Conservation (phyloP, 1,140 invertebrate genomes). For the Drosophila erecta region DNA sequence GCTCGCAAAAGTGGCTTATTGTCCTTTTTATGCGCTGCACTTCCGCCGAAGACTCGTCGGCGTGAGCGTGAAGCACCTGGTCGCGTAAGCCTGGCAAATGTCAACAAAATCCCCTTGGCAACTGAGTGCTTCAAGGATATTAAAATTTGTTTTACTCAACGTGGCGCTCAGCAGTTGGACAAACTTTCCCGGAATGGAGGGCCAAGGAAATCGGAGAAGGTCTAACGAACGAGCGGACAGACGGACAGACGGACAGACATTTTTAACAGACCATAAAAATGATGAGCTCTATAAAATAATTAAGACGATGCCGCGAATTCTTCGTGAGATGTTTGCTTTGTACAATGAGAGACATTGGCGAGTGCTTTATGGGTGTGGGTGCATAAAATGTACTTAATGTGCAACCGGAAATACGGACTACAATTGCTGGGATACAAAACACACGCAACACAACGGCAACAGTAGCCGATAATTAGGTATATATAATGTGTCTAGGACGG, state of each 20-base stretch:
- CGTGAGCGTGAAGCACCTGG: slow-evolving; percentile 17
- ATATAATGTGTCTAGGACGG: slow-evolving; percentile 17
- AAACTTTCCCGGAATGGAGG: slow-evolving; percentile 7
- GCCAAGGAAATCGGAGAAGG: neutral
- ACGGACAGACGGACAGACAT: neutral
- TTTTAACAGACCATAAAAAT: slow-evolving; percentile 48
- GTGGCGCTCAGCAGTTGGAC: slow-evolving; percentile 6
- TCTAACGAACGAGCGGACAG: neutral
- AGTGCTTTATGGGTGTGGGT: slow-evolving; percentile 31
- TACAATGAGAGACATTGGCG: slow-evolving; percentile 32
- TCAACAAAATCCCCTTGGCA: slow-evolving; percentile 64
- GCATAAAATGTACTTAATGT: slow-evolving; percentile 49
- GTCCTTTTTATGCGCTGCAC: slow-evolving; percentile 80
- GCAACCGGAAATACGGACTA: slow-evolving; percentile 36
- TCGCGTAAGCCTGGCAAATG: slow-evolving; percentile 52
- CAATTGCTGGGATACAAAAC: slow-evolving; percentile 37
- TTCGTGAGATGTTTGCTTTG: slow-evolving; percentile 30
- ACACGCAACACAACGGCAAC: slow-evolving; percentile 47
- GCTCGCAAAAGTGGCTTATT: slow-evolving; percentile 73
- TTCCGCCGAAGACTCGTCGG: slow-evolving; percentile 13
- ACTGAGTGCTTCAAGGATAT: slow-evolving; percentile 60
- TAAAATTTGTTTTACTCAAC: slow-evolving; percentile 64
- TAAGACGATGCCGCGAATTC: slow-evolving; percentile 39
- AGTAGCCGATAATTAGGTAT: slow-evolving; percentile 27
- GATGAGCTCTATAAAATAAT: slow-evolving; percentile 77